Base-by-base conservation (phyloP, 2,888 invertebrate genomes). In the Taphrorychus bicolor region DNA sequence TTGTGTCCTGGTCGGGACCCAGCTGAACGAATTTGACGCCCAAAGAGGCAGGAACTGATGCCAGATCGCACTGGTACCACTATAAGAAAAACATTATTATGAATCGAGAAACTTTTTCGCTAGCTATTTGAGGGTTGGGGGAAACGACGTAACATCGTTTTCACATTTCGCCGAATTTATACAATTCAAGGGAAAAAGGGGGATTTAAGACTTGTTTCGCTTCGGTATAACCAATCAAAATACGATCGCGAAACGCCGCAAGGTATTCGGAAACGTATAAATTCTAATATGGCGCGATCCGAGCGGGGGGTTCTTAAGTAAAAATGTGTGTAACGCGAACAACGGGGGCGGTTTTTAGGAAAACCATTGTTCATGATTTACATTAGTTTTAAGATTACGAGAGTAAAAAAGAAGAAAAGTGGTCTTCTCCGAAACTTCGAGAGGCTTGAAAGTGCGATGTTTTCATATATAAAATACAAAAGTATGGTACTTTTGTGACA, bases 21-120 rank as follows among this genome's bases (percentile, higher is more conserved):
- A 91, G 83, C 73, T 89, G 89, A 16, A 89, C 84, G 82, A 91
- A 91, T 75, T 87, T 85, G 69, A 84, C 79, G 53, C 85, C 79
- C 59, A 90, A 76, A 17, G 86, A 84, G 22, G 19, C 5, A 85
- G 85, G 42, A 49, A 91, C 77, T 16, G 82, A 80, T 32, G 79
- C 83, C 63, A 85, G 81, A 78, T 91, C 86, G 67, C 91, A 87
- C 32, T 83, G 84, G 82, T 93, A 93, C 93, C 92, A 93, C 92
- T 92, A 85, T 32, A 70, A 64, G 32, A 11, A 32, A 32, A 32
- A 32, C 3, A 24, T 24, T 24, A 24, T n/a, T n/a, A n/a, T n/a
- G n/a, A n/a, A n/a, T n/a, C n/a, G n/a, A n/a, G n/a, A n/a, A n/a
- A n/a, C n/a, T n/a, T n/a, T n/a, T n/a, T n/a, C n/a, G n/a, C n/a